These are phyloP conservation scores for Aspidiotus destructor DNA, from an alignment of 2,888 invertebrate genomes.

Conservation along the genomic window DNA sequence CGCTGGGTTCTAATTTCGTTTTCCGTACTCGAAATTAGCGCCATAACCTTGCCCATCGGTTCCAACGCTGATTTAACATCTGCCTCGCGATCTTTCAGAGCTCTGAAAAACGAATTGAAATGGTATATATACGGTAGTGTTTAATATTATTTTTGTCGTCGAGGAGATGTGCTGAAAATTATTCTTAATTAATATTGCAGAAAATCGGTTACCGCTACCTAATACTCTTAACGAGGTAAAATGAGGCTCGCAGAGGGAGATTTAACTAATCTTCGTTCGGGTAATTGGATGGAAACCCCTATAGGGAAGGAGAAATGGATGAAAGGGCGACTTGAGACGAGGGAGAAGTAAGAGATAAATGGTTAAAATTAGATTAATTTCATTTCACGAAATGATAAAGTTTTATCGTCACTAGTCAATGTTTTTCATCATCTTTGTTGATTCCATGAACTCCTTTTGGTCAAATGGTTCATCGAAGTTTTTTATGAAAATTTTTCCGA, in stretches of 20 bases:
- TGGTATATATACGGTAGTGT: not conserved
- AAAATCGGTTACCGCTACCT: no score
- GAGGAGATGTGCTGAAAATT: no score
- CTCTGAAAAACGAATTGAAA: conserved; percentile 44
- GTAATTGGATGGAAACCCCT: not conserved
- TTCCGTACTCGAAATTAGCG: conserved; percentile 43
- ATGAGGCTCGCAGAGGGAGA: not conserved
- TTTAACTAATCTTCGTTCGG: not conserved
- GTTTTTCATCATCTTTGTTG: no score
- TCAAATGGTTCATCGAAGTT: no score
- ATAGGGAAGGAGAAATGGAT: not conserved
- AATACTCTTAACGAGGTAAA: not conserved
- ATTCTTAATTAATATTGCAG: no score
- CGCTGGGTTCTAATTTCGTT: conserved; percentile 31
- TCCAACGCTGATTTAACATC: conserved; percentile 56
- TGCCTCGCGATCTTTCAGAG: conserved; percentile 52
- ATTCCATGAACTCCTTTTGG: no score
- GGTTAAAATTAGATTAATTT: no score
- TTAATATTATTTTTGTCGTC: not conserved
- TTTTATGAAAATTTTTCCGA: no score
- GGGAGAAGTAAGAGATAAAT: no score
- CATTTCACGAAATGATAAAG: no score
- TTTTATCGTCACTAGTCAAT: no score
- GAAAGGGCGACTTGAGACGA: no score
- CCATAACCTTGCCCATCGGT: conserved; percentile 54